Percentiles rank a stretch among this genome's conserved stretches.
Conservation (phyloP, 2,113 vertebrate genomes). For the Platysteira castanea region DNA sequence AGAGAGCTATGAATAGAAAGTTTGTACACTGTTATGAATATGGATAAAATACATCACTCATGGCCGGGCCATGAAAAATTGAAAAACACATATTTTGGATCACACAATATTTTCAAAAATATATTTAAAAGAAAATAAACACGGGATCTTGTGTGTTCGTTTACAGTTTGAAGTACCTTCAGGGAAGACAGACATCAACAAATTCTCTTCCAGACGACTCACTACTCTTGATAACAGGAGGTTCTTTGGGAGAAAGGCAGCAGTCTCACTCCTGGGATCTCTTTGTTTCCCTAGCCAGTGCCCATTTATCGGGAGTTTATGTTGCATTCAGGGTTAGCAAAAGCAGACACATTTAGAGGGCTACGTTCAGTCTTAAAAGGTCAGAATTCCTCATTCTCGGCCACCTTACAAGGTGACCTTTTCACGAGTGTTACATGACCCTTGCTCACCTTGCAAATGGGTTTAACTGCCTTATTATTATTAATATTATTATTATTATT, state of each 20-base stretch:
- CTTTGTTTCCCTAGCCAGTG: not conserved
- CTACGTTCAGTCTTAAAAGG: not conserved
- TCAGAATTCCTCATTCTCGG: not conserved
- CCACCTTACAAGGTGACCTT: not conserved
- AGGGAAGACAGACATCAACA: conserved; percentile 65
- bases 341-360: not conserved
- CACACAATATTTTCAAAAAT: conserved; percentile 72
- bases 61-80: conserved; percentile 48
- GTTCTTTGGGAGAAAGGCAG: not conserved
- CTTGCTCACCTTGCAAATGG: not conserved
- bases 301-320: not conserved
- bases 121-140: conserved; percentile 77
- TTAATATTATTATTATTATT: too few species aligned
- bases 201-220: conserved; percentile 65
- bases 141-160: conserved; percentile 61
- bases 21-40: conserved; percentile 80
- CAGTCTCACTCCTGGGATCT: not conserved
- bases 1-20: conserved; percentile 82
- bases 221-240: conserved; percentile 31
- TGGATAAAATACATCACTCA: conserved; percentile 80
- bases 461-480: not conserved
- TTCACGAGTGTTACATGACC: not conserved
- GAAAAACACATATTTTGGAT: conserved; percentile 78
- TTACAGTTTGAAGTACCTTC: conserved; percentile 64
- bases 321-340: not conserved